A percentile compares a stretch with the other conserved stretches of the same genome.
phyloP scores from a whole-genome alignment of 2,888 invertebrate genomes.

The Spodoptera exigua region DNA sequence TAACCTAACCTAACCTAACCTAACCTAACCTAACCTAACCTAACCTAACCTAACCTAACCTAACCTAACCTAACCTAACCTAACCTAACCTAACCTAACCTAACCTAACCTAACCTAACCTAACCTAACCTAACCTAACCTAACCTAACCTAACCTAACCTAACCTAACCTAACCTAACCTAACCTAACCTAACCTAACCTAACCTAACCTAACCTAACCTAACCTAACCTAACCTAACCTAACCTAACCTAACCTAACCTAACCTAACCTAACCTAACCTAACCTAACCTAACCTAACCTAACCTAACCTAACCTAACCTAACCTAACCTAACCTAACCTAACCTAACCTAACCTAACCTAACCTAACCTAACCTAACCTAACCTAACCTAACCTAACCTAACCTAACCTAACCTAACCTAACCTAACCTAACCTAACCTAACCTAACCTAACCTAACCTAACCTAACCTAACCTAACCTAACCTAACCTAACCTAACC shows the following conservation, averaged over 20 bases:
- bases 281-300: constrained; percentile 29
- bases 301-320: constrained; percentile 31
- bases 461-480: constrained; percentile 34
- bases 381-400: constrained; percentile 34
- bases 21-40: constrained; percentile 26
- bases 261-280: constrained; percentile 29
- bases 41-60: constrained; percentile 26
- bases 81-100: constrained; percentile 26
- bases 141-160: constrained; percentile 26
- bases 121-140: constrained; percentile 27
- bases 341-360: constrained; percentile 34
- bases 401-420: constrained; percentile 30
- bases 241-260: constrained; percentile 26
- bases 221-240: constrained; percentile 26
- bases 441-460: constrained; percentile 33
- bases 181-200: constrained; percentile 26
- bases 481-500: constrained; percentile 34
- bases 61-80: constrained; percentile 26
- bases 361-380: constrained; percentile 34
- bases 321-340: constrained; percentile 34
- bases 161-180: constrained; percentile 26
- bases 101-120: constrained; percentile 28
- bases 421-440: constrained; percentile 27
- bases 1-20: constrained; percentile 26
- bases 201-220: constrained; percentile 26